phyloP scores from a whole-genome alignment of 2,888 invertebrate species.

The Vesta saturnalis region DNA sequence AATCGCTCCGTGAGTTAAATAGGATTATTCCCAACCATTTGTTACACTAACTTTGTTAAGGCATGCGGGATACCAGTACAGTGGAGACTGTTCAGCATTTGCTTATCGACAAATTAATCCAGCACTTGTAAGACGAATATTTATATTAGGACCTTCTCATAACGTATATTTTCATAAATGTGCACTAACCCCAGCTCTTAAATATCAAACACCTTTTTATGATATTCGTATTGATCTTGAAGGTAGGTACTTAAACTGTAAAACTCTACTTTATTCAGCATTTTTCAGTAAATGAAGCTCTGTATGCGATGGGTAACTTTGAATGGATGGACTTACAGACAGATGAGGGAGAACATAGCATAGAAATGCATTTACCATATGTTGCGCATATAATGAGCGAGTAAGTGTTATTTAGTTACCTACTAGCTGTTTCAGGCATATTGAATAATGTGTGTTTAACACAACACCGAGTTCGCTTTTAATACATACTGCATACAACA shows the following conservation, averaged over 20 bases:
- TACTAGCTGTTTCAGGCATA: no score
- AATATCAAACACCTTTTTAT: conserved; percentile 91
- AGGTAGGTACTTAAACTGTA: no score
- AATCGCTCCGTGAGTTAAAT: no score
- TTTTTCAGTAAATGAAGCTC: conserved; percentile 82
- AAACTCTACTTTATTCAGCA: no score
- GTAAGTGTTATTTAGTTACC: no score
- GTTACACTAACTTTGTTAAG: no score
- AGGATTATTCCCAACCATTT: no score
- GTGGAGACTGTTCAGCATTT: background rate
- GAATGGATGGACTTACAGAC: conserved; percentile 87
- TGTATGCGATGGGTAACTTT: conserved; percentile 84
- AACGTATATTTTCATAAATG: conserved; percentile 63
- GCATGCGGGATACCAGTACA: background rate
- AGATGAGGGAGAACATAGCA: conserved; percentile 95
- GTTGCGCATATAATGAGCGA: conserved; percentile 96
- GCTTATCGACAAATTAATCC: background rate
- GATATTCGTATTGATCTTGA: conserved; percentile 88
- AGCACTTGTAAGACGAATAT: background rate
- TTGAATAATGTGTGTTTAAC: no score
- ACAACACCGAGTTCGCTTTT: no score
- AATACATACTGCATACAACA: no score
- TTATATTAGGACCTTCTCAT: background rate
- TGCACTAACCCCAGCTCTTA: conserved; percentile 84
- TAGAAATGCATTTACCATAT: conserved; percentile 97